A percentile compares a stretch with the other conserved stretches of the same genome.
Conservation (phyloP, 2,797 vertebrate species). For the Melanotaenia trifasciata region DNA sequence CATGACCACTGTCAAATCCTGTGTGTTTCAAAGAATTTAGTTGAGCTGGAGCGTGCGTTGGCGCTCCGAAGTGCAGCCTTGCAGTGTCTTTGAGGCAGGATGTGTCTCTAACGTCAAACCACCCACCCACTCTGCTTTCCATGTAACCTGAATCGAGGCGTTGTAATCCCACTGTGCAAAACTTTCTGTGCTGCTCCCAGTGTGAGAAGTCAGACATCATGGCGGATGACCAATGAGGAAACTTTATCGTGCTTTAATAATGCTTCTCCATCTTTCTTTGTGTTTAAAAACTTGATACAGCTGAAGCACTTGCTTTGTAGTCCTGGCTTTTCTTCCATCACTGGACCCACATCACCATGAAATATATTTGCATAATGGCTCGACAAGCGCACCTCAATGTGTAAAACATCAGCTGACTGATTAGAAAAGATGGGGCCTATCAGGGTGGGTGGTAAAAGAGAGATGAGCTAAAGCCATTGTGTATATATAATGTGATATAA, state of each 20-base stretch:
- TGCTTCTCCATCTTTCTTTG: neutral
- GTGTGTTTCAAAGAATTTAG: conserved; percentile 23
- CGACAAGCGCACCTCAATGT: neutral
- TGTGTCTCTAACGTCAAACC: conserved; percentile 63
- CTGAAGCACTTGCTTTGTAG: neutral
- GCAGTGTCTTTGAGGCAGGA: conserved; percentile 55
- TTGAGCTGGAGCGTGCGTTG: conserved; percentile 40
- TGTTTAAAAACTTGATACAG: neutral
- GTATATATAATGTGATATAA: neutral
- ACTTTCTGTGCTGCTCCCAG: conserved; percentile 2
- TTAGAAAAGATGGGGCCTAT: neutral
- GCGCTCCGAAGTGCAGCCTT: conserved; percentile 18
- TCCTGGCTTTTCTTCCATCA: neutral
- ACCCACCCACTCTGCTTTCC: conserved; percentile 68
- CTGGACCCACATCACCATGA: neutral
- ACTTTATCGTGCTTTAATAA: neutral
- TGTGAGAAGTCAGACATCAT: conserved; percentile 14
- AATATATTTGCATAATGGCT: neutral
- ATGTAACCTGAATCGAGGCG: conserved; percentile 48
- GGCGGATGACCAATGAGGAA: neutral
- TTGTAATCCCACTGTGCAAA: conserved; percentile 19
- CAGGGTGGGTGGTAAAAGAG: neutral
- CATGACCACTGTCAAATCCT: neutral
- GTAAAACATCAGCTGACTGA: neutral
- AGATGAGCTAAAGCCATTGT: neutral